Conservation (phyloP, 1,140 invertebrate genomes). For the Musca vetustissima region DNA sequence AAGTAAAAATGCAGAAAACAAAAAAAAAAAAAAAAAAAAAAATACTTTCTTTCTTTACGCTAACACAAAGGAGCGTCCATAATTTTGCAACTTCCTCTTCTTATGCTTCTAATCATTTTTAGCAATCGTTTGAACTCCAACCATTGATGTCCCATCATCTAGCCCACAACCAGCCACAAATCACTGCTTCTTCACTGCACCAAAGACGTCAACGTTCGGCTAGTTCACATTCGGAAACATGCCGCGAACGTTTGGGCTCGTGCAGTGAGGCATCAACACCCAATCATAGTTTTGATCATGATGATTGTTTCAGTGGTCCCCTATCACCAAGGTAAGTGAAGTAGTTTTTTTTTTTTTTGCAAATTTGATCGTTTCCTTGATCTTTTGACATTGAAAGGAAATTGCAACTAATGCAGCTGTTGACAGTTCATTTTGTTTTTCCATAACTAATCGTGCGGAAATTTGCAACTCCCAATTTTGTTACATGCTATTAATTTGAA, state of each 20-base stretch:
- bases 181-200: conserved; percentile 10
- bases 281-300: conserved; percentile 25
- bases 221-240: conserved; percentile 49
- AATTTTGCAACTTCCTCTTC: conserved; percentile 16
- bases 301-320: conserved; percentile 40
- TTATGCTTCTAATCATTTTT: conserved; percentile 8
- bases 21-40: too few relatives aligned
- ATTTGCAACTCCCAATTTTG: conserved; percentile 21
- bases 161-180: neutral
- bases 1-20: too few relatives aligned
- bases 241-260: conserved; percentile 50
- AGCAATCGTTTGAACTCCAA: conserved; percentile 54
- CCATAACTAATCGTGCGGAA: too few relatives aligned
- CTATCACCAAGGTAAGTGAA: conserved; percentile 45
- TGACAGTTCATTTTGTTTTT: conserved; percentile 52
- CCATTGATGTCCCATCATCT: conserved; percentile 39
- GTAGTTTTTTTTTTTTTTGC: neutral
- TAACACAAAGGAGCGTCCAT: too few relatives aligned
- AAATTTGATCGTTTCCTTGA: conserved; percentile 23
- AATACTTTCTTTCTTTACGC: too few relatives aligned
- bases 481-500: neutral
- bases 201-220: conserved; percentile 42
- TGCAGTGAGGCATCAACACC: conserved; percentile 44
- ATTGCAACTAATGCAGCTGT: conserved; percentile 43
- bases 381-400: conserved; percentile 19